Evolutionary conservation across 2,888 invertebrate genomes (phyloP), one percentile per base, ranked within the genome.

Genomic region (Tethea ocularis): DNA sequence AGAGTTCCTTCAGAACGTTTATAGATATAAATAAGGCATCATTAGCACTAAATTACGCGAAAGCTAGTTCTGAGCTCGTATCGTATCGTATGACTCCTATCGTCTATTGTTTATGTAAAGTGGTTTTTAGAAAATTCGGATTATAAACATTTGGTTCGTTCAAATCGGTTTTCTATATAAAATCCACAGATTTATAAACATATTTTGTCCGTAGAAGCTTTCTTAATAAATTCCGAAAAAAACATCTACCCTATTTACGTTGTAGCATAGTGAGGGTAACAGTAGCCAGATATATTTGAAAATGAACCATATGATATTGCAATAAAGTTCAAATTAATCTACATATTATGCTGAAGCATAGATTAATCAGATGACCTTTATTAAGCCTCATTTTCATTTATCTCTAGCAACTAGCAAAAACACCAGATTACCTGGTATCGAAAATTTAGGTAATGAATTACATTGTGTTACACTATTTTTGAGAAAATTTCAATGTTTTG

Each of bases 11-110:
- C 33, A 55, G 62, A 64, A 66, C 62, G 61, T 63, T 54, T 46
- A 54, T 22, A 22, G 20, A 54, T 22, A 66, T 71, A 75, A 76
- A 74, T 82, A 84, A 86, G 82, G 82, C 84, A 75, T 77, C 73
- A 61, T 82, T 82, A 86, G 79, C 78, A 78, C 74, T 79, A 77
- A 62, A 66, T 80, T 80, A 78, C 64, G 76, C 68, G 71, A 81
- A 69, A 83, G 82, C 81, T 81, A 38, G n/a, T 38, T 38, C 13
- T 13, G 41, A 41, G 41, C 41, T 41, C 41, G 3, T 41, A 41
- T 41, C 46, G 20, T 17, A 46, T 20, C n/a, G n/a, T n/a, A n/a
- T n/a, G n/a, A n/a, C n/a, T n/a, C 8, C 46, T 20, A 46, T 46
- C 20, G 46, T 20, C 20, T 46, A 46, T 20, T 46, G 46, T 46